Evolutionary conservation across 2,888 invertebrate genomes (phyloP).

Genomic region (Chaetoderma sp.): DNA sequence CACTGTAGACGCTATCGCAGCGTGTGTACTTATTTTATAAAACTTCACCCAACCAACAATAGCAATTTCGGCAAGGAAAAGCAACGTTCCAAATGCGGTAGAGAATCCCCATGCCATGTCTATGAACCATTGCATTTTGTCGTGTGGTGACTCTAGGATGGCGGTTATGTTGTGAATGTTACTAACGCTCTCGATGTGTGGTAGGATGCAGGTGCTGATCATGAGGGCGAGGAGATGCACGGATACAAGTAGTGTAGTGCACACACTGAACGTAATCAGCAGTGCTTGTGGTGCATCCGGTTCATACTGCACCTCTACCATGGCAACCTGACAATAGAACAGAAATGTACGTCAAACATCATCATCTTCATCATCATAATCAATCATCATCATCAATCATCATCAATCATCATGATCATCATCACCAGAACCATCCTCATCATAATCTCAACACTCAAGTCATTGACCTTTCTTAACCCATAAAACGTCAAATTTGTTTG

Average conservation of each 20-base stretch:
- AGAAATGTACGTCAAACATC: too few relatives aligned
- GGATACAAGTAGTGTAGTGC: constrained; percentile 90
- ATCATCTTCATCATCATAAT: too few relatives aligned
- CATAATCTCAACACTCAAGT: too few relatives aligned
- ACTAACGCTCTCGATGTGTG: constrained; percentile 92
- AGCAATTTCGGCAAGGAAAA: constrained; percentile 91
- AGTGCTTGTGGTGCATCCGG: constrained; percentile 82
- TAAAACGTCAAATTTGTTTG: too few relatives aligned
- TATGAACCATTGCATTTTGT: constrained; percentile 76
- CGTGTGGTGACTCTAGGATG: constrained; percentile 70
- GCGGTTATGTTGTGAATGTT: constrained; percentile 73
- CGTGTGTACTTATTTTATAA: constrained; percentile 77
- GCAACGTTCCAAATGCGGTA: constrained; percentile 85
- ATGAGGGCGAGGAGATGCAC: constrained; percentile 95
- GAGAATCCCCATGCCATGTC: constrained; percentile 95
- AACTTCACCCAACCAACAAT: constrained; percentile 96
- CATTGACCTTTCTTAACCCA: too few relatives aligned
- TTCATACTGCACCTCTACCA: constrained; percentile 93
- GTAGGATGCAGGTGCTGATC: constrained; percentile 95
- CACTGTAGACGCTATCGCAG: constrained; percentile 80
- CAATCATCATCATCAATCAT: too few relatives aligned
- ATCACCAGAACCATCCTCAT: too few relatives aligned
- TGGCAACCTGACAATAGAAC: constrained; percentile 84
- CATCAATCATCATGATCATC: too few relatives aligned
- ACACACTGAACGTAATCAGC: constrained; percentile 89